Conservation (phyloP, 2,113 vertebrate genomes). For the Urocitellus parryii region DNA sequence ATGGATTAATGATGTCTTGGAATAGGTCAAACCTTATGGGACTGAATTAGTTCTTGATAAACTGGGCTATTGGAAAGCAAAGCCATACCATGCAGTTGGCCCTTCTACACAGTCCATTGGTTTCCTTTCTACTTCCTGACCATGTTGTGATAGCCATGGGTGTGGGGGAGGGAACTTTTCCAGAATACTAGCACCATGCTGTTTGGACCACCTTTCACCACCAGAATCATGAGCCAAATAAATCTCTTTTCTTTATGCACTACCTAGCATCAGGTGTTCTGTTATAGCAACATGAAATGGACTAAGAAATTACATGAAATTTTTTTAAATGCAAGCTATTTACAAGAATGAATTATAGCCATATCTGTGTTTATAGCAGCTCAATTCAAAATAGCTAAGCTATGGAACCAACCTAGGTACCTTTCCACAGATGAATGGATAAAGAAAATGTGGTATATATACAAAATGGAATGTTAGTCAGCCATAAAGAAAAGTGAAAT, state of each 20-base stretch:
- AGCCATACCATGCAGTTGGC: background rate
- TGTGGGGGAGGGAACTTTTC: background rate
- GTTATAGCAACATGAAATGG: background rate
- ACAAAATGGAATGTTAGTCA: too few relatives aligned
- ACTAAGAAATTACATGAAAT: background rate
- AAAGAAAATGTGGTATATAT: too few relatives aligned
- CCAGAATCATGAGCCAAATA: background rate
- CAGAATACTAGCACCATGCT: background rate
- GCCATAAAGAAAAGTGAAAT: too few relatives aligned
- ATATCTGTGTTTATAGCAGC: too few relatives aligned
- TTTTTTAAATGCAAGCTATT: slow-evolving; percentile 45
- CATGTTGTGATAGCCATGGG: background rate
- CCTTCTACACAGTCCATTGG: background rate
- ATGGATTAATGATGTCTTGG: background rate
- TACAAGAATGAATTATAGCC: background rate
- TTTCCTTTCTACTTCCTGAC: background rate
- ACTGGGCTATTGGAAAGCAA: background rate
- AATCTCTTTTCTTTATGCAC: background rate
- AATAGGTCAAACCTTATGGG: background rate
- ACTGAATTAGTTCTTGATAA: background rate
- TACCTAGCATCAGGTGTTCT: background rate
- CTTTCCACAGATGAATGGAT: too few relatives aligned
- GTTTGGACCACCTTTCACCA: background rate
- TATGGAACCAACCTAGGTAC: too few relatives aligned
- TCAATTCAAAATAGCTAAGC: too few relatives aligned